These are phyloP conservation scores for Paraescarpia echinospica DNA, from an alignment of 1,140 invertebrate species.

Conservation along the genomic window DNA sequence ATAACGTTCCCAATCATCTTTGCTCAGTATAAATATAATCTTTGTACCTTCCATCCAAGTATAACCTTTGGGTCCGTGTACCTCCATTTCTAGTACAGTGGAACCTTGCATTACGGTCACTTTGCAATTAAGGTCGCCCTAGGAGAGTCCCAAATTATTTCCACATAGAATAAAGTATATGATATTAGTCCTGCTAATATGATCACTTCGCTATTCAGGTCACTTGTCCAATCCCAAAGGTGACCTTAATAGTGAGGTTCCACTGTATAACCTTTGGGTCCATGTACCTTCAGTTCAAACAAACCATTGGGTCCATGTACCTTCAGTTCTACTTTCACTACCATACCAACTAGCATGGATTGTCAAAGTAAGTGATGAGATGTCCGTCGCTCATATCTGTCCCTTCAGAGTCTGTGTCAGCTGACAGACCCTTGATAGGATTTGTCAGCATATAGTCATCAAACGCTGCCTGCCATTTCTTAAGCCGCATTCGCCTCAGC, in stretches of 20 bases:
- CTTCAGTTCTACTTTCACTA: not conserved
- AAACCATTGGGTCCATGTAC: not conserved
- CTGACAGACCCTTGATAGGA: not conserved
- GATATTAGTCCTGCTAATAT: too few relatives aligned
- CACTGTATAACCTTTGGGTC: not conserved
- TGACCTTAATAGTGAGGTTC: too few relatives aligned
- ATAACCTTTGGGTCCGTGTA: not conserved
- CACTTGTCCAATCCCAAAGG: too few relatives aligned
- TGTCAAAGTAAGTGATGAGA: not conserved
- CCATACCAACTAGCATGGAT: not conserved
- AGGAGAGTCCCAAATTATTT: too few relatives aligned
- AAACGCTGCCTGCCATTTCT: not conserved
- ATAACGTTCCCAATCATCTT: not conserved
- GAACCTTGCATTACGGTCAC: too few relatives aligned
- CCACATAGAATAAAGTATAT: too few relatives aligned
- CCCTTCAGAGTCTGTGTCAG: not conserved
- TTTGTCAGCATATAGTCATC: not conserved
- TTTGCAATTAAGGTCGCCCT: too few relatives aligned
- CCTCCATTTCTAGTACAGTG: too few relatives aligned
- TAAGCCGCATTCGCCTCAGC: constrained; percentile 30
- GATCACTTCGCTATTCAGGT: too few relatives aligned
- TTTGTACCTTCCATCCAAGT: not conserved
- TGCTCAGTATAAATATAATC: not conserved
- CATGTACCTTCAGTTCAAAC: not conserved
- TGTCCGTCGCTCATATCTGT: not conserved